Conservation (phyloP, 2,113 vertebrate genomes). For the Psilopogon haemacephalus region DNA sequence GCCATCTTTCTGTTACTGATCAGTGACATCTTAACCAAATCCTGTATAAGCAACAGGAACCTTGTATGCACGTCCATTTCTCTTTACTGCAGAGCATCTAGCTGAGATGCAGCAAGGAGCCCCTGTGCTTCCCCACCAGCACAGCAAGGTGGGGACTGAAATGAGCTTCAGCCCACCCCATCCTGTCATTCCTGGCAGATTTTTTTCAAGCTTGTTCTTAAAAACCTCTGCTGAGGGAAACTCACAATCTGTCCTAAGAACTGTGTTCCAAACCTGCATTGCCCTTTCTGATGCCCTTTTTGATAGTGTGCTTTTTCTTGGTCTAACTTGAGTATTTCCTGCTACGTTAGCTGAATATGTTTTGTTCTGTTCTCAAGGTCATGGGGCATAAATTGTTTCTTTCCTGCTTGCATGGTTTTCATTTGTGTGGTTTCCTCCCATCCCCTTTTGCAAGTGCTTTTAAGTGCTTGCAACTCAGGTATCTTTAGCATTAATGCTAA, state of each 20-base stretch:
- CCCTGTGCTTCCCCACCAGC: not conserved
- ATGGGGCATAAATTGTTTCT: not conserved
- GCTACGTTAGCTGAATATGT: not conserved
- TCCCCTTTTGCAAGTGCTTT: too few species aligned
- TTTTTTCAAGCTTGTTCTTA: not conserved
- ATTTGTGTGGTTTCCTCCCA: not conserved
- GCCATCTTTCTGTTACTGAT: not conserved
- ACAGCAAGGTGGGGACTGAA: rapidly evolving
- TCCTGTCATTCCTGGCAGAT: not conserved
- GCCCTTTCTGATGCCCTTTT: not conserved
- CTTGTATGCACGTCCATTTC: not conserved
- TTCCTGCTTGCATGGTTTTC: not conserved
- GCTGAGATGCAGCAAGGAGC: not conserved
- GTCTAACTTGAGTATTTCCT: not conserved
- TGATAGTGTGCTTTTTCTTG: not conserved
- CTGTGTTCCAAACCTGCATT: not conserved
- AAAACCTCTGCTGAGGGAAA: rapidly evolving
- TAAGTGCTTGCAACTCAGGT: not conserved
- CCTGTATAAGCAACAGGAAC: not conserved
- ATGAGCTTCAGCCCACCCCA: not conserved
- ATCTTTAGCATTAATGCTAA: not conserved
- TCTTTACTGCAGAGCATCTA: not conserved
- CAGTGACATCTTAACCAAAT: not conserved
- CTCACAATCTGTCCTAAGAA: not conserved
- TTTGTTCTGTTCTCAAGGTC: not conserved